Conservation (phyloP, 2,888 invertebrate genomes). For the Zaprionus obscuricornis region DNA sequence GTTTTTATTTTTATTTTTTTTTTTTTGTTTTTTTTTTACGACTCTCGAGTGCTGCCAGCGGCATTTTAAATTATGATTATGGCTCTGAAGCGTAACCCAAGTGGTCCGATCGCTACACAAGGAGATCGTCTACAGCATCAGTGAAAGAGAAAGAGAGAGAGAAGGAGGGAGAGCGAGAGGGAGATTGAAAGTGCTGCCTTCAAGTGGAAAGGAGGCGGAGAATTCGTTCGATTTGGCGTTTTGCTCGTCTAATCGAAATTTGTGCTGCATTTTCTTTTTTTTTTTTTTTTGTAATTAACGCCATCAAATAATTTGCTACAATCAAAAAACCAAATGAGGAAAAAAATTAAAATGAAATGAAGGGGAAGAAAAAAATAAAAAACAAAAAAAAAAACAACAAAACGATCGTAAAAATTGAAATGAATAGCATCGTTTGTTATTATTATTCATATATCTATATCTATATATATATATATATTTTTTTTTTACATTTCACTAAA, state of each 20-base stretch:
- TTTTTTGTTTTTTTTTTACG: constrained; percentile 35
- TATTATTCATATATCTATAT: no score
- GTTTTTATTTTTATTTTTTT: not conserved
- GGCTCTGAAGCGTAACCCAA: constrained; percentile 56
- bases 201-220: no score
- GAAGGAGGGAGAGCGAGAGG: no score
- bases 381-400: not conserved
- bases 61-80: constrained; percentile 67
- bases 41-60: constrained; percentile 57
- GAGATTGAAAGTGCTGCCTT: constrained; percentile 36
- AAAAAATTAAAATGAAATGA: not conserved
- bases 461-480: no score
- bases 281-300: constrained; percentile 65
- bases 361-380: constrained; percentile 5
- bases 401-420: constrained; percentile 37
- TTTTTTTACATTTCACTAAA: constrained; percentile 5
- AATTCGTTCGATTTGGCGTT: constrained; percentile 51
- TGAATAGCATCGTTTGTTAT: constrained; percentile 36
- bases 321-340: constrained; percentile 5
- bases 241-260: constrained; percentile 55
- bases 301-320: constrained; percentile 50
- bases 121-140: no score
- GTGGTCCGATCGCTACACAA: constrained; percentile 27
- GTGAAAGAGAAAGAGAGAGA: no score
- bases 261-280: constrained; percentile 54